Percentiles rank a stretch among this genome's conserved stretches.
Evolutionary conservation across 2,888 invertebrate genomes (phyloP).

Genomic region (Synergus umbraculus): DNA sequence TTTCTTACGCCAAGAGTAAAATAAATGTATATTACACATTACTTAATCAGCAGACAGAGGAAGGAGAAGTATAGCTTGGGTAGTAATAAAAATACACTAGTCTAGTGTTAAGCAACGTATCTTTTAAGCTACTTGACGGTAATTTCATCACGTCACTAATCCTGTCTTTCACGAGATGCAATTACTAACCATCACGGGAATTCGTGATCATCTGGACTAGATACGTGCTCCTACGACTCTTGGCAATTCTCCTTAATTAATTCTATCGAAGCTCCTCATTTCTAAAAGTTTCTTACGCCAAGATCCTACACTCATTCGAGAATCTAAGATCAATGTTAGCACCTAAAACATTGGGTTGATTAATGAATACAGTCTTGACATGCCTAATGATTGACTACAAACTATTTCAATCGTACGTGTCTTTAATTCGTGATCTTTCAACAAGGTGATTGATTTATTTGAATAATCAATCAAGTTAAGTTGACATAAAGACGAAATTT

Average conservation of each 20-base stretch:
- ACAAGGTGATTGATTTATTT: conserved; percentile 18
- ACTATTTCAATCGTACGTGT: neutral
- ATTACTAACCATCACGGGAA: conserved; percentile 16
- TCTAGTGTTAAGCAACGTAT: conserved; percentile 23
- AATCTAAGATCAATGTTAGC: conserved; percentile 1
- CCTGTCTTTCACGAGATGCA: conserved; percentile 28
- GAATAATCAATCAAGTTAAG: no score
- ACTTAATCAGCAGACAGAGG: conserved; percentile 8
- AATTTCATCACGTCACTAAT: conserved; percentile 31
- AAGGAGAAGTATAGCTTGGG: conserved; percentile 10
- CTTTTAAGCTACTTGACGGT: conserved; percentile 24
- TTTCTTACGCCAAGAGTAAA: neutral
- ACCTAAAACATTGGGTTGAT: conserved; percentile 3
- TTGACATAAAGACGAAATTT: neutral
- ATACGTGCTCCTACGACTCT: conserved; percentile 15
- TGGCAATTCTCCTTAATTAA: neutral
- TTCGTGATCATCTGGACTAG: conserved; percentile 38
- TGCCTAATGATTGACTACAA: conserved; percentile 4
- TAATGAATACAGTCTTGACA: conserved; percentile 12
- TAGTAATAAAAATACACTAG: conserved; percentile 35
- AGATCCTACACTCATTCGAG: neutral
- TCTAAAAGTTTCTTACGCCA: neutral
- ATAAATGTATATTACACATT: conserved; percentile 19
- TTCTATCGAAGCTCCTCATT: neutral
- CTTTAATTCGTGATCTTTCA: neutral